Evolutionary conservation across 2,113 vertebrate genomes (phyloP).

Genomic region (Psilopsiagon aymara): DNA sequence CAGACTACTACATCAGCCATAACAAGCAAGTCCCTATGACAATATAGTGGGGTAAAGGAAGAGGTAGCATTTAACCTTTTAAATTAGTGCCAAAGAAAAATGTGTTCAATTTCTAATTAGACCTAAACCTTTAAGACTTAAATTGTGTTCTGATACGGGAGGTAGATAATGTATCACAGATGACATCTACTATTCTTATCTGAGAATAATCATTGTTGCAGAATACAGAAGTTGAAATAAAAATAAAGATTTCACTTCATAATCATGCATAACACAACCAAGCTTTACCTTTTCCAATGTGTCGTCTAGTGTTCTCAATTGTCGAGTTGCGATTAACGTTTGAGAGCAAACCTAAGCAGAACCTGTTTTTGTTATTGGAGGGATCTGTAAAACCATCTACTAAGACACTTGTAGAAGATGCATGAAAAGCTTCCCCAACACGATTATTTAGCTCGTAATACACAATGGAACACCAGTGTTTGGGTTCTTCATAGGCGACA

Average conservation of each 20-base stretch:
- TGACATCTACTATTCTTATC: neutral
- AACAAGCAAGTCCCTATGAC: neutral
- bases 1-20: neutral
- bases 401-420: constrained; percentile 94
- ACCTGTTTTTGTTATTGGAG: constrained; percentile 97
- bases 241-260: neutral
- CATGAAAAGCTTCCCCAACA: constrained; percentile 95
- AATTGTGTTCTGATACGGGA: neutral
- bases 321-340: constrained; percentile 97
- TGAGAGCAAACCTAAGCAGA: constrained; percentile 94
- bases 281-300: constrained; percentile 92
- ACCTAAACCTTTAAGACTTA: neutral
- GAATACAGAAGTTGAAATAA: neutral
- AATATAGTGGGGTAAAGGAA: neutral
- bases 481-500: constrained; percentile 95
- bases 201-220: neutral
- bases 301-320: constrained; percentile 93
- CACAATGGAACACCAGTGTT: constrained; percentile 98
- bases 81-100: neutral
- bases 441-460: constrained; percentile 97
- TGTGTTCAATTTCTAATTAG: neutral
- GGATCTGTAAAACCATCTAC: constrained; percentile 97
- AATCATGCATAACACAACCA: accelerated
- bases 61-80: neutral
- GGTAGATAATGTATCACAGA: neutral